A percentile compares a stretch with the other conserved stretches of the same genome.
phyloP scores from a whole-genome alignment of 2,888 invertebrate genomes.

The Drosophila anomalata region DNA sequence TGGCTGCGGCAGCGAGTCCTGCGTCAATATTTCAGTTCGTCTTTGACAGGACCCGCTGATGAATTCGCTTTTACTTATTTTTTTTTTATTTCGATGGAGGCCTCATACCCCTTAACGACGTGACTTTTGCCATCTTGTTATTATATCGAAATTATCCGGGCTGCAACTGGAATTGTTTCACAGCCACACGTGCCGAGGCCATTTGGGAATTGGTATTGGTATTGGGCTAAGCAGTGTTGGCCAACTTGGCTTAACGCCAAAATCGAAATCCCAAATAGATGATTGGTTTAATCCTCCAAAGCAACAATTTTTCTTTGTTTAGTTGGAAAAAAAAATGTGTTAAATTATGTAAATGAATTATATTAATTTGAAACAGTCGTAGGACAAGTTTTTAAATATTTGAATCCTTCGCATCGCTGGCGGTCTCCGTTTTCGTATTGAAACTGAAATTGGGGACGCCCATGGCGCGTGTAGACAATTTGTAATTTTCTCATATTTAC shows the following conservation, averaged over 20 bases:
- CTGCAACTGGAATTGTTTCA: constrained; percentile 64
- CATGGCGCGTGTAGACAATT: constrained; percentile 52
- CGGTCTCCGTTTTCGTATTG: not conserved
- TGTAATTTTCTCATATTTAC: constrained; percentile 63
- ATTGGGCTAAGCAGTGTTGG: not conserved
- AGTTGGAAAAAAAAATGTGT: too few relatives aligned
- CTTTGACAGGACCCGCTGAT: constrained; percentile 54
- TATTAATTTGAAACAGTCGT: too few relatives aligned
- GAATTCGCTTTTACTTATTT: constrained; percentile 58
- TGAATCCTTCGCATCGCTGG: constrained; percentile 6
- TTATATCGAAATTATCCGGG: constrained; percentile 71
- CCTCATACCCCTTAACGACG: constrained; percentile 50
- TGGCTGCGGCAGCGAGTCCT: constrained; percentile 13
- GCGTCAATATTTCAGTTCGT: constrained; percentile 61
- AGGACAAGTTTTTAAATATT: too few relatives aligned
- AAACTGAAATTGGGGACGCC: constrained; percentile 3
- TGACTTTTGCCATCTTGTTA: constrained; percentile 71
- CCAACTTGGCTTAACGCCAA: constrained; percentile 16
- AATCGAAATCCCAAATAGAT: not conserved
- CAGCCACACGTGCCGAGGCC: constrained; percentile 60
- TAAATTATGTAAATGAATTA: too few relatives aligned
- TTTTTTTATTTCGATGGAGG: not conserved
- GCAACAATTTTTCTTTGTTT: too few relatives aligned
- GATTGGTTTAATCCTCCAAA: too few relatives aligned
- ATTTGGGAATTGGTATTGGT: constrained; percentile 30